Conservation (phyloP, 2,797 vertebrate genomes). For the Paramormyrops hopkinsi region DNA sequence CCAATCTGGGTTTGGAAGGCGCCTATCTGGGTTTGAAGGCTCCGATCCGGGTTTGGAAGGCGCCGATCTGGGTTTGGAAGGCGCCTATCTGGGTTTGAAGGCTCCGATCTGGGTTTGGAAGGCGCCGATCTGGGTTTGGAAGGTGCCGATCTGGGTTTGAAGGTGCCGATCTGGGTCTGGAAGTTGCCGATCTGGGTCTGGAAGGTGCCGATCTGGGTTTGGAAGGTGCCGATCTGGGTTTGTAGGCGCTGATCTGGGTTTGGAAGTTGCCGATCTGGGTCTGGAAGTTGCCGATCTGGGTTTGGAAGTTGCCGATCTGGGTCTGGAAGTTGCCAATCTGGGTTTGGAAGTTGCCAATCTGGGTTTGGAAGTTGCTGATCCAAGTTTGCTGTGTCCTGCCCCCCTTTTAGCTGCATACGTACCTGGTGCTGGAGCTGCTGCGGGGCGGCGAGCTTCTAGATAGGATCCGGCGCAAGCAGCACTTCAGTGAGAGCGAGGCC, state of each 20-base stretch:
- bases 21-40: background rate
- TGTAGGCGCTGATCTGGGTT: background rate
- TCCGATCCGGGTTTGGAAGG: background rate
- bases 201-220: background rate
- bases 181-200: too few species aligned
- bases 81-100: background rate
- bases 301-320: background rate
- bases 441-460: slow-evolving; percentile 92
- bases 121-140: background rate
- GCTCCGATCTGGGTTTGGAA: background rate
- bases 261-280: background rate
- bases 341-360: background rate
- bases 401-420: slow-evolving; percentile 80
- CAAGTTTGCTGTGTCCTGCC: background rate
- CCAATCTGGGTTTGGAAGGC: too few species aligned
- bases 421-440: slow-evolving; percentile 88
- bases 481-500: slow-evolving; percentile 95
- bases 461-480: slow-evolving; percentile 84
- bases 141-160: background rate
- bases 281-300: background rate
- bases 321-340: background rate
- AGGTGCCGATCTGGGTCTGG: background rate
- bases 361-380: background rate
- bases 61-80: background rate
- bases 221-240: too few species aligned